A percentile compares a stretch with the other conserved stretches of the same genome.
phyloP scores from a whole-genome alignment of 2,888 invertebrate genomes.

The Mimachlamys varia region DNA sequence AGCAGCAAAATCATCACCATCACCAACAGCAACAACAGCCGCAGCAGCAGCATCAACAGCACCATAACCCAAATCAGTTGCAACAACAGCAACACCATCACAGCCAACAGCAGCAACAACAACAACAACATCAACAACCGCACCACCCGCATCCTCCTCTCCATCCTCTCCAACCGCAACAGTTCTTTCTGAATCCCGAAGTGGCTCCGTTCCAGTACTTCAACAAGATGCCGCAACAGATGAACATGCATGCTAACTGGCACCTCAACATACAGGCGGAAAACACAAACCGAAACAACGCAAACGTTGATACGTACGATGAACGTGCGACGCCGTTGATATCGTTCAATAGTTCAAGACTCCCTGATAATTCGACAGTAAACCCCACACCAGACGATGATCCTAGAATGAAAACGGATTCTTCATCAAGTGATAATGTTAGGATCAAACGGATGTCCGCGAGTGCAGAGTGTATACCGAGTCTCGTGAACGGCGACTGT shows the following conservation, averaged over 20 bases:
- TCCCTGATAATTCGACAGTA: neutral
- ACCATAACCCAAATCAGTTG: neutral
- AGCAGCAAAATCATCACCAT: neutral
- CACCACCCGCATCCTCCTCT: neutral
- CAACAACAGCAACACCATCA: neutral
- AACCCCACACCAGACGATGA: neutral
- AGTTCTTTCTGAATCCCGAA: neutral
- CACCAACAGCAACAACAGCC: neutral
- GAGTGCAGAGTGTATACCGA: slow-evolving; percentile 17
- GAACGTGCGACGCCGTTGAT: neutral
- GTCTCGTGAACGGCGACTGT: neutral
- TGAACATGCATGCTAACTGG: neutral
- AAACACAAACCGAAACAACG: neutral
- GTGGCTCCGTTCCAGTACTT: slow-evolving; percentile 21
- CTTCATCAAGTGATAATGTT: neutral
- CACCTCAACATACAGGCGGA: neutral
- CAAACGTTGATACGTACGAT: neutral
- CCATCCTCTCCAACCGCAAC: neutral
- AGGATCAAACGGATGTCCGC: neutral
- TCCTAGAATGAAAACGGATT: neutral
- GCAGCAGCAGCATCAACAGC: neutral
- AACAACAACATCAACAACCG: neutral
- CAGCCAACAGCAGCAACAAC: neutral
- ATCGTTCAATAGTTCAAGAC: neutral
- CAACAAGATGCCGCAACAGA: neutral